Evolutionary conservation across 2,797 vertebrate species (phyloP).

Genomic region (Sternotherus odoratus): DNA sequence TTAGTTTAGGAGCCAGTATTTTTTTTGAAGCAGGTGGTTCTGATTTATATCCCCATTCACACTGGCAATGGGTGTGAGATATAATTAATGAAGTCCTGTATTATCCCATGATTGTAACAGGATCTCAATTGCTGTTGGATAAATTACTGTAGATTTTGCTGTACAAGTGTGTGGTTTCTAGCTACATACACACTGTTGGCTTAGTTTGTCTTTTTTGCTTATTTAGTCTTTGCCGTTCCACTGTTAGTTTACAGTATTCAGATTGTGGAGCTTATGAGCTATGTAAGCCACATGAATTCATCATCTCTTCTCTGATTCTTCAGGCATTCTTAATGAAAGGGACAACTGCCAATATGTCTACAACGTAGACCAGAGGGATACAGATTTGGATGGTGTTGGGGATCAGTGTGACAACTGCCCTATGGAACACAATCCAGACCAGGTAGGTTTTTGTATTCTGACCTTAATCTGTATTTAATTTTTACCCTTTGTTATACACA

Average conservation of each 20-base stretch:
- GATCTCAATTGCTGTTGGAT: background rate
- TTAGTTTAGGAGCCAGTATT: background rate
- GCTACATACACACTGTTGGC: background rate
- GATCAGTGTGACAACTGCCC: conserved; percentile 99
- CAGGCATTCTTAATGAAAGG: conserved; percentile 94
- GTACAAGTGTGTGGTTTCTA: background rate
- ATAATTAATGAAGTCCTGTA: background rate
- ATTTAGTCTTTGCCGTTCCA: background rate
- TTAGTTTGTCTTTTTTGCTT: background rate
- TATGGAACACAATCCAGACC: conserved; percentile 97
- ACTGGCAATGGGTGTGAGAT: background rate
- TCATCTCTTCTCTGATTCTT: conserved; percentile 10
- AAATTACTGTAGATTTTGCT: background rate
- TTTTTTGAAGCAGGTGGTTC: background rate
- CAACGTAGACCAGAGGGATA: conserved; percentile 97
- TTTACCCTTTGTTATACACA: background rate
- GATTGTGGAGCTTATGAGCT: background rate
- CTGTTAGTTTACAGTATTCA: background rate
- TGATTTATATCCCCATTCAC: background rate
- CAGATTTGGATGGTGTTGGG: conserved; percentile 94
- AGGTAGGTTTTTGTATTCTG: conserved; percentile 81
- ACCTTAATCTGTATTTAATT: background rate
- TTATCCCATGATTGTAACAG: background rate
- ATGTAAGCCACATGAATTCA: background rate
- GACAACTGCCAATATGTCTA: conserved; percentile 99